Evolutionary conservation across 2,888 invertebrate genomes (phyloP), one percentile per base, ranked within the genome.

Genomic region (Branchellion lobata): DNA sequence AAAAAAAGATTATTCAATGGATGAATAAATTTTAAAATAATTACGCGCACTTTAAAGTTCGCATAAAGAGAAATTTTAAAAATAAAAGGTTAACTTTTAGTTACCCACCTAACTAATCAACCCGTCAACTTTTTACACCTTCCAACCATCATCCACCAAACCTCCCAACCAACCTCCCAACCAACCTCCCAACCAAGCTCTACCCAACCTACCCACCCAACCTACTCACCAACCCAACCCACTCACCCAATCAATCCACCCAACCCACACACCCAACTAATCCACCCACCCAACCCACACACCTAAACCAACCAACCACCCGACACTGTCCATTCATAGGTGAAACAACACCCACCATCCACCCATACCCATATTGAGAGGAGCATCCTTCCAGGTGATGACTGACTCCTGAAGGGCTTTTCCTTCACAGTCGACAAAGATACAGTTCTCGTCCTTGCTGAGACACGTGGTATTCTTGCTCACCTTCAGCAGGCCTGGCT

Each of bases 391-490:
- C 94, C 94, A 94, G 85, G 92, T 92, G 27, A 86, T 84, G n/a
- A 92, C 91, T 86, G 92, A 91, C 86, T 91, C 92, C 86, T 90
- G 91, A 80, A 91, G 91, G 74, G 92, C 90, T 83, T 90, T 89
- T 31, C 92, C 92, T 65, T 90, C 90, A 31, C 92, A 91, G 86
- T 95, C 92, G 79, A 96, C 92, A 1, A 95, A 90, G 81, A 96
- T 93, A 0, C 95, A 92, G 84, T 93, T 93, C 71, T 92, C 92
- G 87, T 97, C 96, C 84, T 94, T 91, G 0, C 94, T 93, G 40
- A 97, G 90, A 5, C 94, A 92, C 86, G 95, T 84, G 29, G 86
- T 84, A 73, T 87, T 84, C 79, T 87, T 85, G 18, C 84, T 81
- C n/a, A 88, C 83, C 29, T 84, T 84, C 2, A 86, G 85, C 29